Evolutionary conservation across 2,888 invertebrate species (phyloP).

Genomic region (Agrochola circellaris): DNA sequence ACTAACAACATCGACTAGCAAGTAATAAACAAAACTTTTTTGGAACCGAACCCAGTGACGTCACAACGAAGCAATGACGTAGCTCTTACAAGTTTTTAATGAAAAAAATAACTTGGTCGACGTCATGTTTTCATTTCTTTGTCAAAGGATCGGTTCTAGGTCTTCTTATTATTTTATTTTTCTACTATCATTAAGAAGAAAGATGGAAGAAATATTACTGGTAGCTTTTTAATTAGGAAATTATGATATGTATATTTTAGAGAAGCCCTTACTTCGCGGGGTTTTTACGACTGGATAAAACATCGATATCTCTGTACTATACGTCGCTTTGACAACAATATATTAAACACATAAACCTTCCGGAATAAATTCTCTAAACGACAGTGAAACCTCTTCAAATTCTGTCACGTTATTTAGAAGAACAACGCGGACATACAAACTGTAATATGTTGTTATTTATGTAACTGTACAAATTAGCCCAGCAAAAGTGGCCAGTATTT

Average conservation of each 20-base stretch:
- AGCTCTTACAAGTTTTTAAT: constrained; percentile 38
- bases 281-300: no score
- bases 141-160: constrained; percentile 7
- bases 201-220: background rate
- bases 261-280: no score
- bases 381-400: no score
- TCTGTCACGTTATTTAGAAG: no score
- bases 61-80: constrained; percentile 26
- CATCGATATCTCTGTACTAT: no score
- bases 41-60: constrained; percentile 15
- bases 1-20: background rate
- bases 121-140: constrained; percentile 25
- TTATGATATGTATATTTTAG: background rate
- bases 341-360: no score
- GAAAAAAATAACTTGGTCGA: constrained; percentile 31
- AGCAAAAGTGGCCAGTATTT: no score
- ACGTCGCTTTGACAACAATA: no score
- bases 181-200: background rate
- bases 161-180: constrained; percentile 24
- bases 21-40: constrained; percentile 21
- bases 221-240: background rate
- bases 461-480: no score
- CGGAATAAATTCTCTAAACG: no score
- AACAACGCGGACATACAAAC: no score
- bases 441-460: no score